Base-by-base conservation (phyloP, 2,888 invertebrate genomes). In the Suillia variegata region DNA sequence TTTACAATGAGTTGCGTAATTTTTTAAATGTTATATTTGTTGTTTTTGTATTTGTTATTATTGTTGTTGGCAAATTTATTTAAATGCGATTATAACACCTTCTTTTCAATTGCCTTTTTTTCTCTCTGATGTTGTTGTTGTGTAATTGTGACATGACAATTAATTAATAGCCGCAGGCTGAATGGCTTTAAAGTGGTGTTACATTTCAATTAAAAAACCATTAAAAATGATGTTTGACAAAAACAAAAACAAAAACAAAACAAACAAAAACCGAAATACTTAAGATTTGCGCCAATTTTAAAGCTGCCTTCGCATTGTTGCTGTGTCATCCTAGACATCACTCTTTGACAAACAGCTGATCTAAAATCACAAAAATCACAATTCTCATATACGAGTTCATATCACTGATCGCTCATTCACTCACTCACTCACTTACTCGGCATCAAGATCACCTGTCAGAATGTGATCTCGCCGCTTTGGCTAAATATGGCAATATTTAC, bases 151-250 rank as follows among this genome's bases (percentile, higher is more conserved):
- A 66, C 67, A 66, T 66, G 68, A 65, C 72, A 67, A 71, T 70
- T 73, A 68, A 68, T 73, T 76, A 70, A 70, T 67, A 63, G 64
- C 66, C 63, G 56, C 53, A 61, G 57, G 56, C 53, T 31, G 42
- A 49, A 26, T n/a, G n/a, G 10, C 62, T 67, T 74, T 72, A 47
- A 48, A 17, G n/a, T n/a, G 31, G 67, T 70, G 73, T 71, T 67
- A 68, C 70, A 70, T 63, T 67, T 74, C 74, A 74, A 74, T 75
- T 74, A 75, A 67, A 73, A 70, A 67, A 60, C 74, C 64, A 73
- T 73, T 67, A 66, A 62, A 58, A 54, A 64, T 62, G 59, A 64
- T 60, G 62, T 24, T 6, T 2, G 21, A 50, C 8, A 50, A 12
- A 50, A 50, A 26, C 13, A 50, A 21, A 26, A 22, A 50, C 13